Base-by-base conservation (phyloP, 2,797 vertebrate species). In the Rhabdomys pumilio region DNA sequence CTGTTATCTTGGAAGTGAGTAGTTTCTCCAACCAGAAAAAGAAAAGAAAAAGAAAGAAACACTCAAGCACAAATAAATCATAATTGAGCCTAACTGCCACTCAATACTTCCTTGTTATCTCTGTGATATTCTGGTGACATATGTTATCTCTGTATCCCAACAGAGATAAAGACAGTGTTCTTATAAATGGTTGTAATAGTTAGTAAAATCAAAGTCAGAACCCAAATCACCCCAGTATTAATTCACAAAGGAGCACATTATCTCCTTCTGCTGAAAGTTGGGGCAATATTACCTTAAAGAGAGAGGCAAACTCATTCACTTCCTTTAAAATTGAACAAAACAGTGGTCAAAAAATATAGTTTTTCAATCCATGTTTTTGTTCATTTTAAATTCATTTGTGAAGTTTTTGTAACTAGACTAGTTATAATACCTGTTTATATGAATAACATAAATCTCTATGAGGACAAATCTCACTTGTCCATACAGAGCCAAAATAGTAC, bases 261-360 rank as follows among this genome's bases (percentile, higher is more conserved):
- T 19, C 13, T 41, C 55, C 14, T 55, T 9, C 29, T 61, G 44
- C 67, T 80, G 8, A 85, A 12, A 29, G 24, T 44, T 76, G 47
- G 41, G 20, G 50, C 38, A 75, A 69, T 92, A 89, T 50, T 82
- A 80, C 34, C 81, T 92, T 95, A 92, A 94, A 96, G 95, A 93
- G 0, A 91, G 31, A 92, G 47, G 61, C 34, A 94, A 80, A 73
- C 59, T 92, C 82, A 67, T 12, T 44, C 69, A 83, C 67, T 90
- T 65, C n/a, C 80, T 93, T 96, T 87, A 76, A 96, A 97, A 93
- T 8, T 93, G 3, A 93, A 83, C 11, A 72, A 94, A 57, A 95
- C 29, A 76, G 7, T 65, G 20, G 50, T 4, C 86, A 90, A 38
- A 93, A 89, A 50, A 79, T 77, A 83, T 38, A 44, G 55, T 38